These are phyloP conservation scores for Conchocele bisecta DNA, from an alignment of 2,888 invertebrate genomes.

Conservation along the genomic window DNA sequence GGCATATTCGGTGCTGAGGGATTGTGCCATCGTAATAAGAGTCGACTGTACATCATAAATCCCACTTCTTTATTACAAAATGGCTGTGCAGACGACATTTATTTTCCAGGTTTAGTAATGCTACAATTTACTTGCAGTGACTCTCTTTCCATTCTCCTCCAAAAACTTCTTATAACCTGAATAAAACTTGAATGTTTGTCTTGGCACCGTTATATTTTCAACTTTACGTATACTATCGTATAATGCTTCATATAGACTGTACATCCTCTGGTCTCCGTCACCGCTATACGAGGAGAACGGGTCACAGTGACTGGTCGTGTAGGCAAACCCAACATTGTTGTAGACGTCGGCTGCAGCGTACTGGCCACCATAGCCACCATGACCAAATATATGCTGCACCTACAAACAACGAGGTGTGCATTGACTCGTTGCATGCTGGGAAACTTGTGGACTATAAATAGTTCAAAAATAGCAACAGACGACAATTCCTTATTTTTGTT, in stretches of 20 bases:
- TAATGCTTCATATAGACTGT: constrained; percentile 61
- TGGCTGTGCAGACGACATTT: too few relatives aligned
- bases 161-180: constrained; percentile 51
- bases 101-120: constrained; percentile 14
- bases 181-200: constrained; percentile 54
- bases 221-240: constrained; percentile 67
- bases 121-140: too few relatives aligned
- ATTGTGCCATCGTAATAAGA: too few relatives aligned
- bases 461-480: too few relatives aligned
- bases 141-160: constrained; percentile 14
- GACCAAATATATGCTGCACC: constrained; percentile 77
- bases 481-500: too few relatives aligned
- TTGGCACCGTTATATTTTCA: constrained; percentile 58
- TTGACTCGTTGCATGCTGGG: too few relatives aligned
- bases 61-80: too few relatives aligned
- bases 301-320: constrained; percentile 79
- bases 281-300: constrained; percentile 54
- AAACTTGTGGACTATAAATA: too few relatives aligned
- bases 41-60: too few relatives aligned
- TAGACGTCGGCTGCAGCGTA: constrained; percentile 80
- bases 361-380: constrained; percentile 83
- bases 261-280: constrained; percentile 62
- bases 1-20: too few relatives aligned
- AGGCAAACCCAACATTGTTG: constrained; percentile 80
- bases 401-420: constrained; percentile 47